A percentile compares a stretch with the other conserved stretches of the same genome.
Evolutionary conservation across 2,888 invertebrate genomes (phyloP).

Genomic region (Leptopilina myrica): DNA sequence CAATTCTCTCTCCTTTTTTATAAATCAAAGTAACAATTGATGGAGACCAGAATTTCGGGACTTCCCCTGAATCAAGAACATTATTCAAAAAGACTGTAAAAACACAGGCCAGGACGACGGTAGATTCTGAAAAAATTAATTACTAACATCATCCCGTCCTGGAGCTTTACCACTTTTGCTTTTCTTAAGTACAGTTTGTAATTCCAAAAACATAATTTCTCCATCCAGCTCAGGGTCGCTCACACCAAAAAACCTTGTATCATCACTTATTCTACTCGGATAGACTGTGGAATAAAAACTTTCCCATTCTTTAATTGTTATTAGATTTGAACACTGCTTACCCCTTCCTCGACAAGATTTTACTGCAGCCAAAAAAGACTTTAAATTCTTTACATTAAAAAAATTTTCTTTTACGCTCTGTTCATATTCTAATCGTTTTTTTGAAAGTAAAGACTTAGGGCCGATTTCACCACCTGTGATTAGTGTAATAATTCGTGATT

Average conservation of each 20-base stretch:
- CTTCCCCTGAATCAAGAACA: constrained; percentile 27
- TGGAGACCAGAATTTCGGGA: constrained; percentile 42
- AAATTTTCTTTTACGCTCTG: constrained; percentile 1
- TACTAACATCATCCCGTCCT: constrained; percentile 42
- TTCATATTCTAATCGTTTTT: no score
- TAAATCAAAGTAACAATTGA: not conserved
- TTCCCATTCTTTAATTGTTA: constrained; percentile 33
- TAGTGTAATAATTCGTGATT: no score
- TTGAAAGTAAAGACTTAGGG: no score
- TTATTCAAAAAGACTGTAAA: constrained; percentile 45
- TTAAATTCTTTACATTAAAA: constrained; percentile 37
- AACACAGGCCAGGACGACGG: constrained; percentile 31
- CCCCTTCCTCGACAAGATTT: constrained; percentile 11
- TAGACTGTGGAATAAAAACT: constrained; percentile 5
- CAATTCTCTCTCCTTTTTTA: no score
- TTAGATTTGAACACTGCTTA: not conserved
- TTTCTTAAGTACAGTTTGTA: constrained; percentile 23
- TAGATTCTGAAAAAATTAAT: not conserved
- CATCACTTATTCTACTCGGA: not conserved
- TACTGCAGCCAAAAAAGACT: constrained; percentile 43
- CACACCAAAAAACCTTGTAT: not conserved
- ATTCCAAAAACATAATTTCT: constrained; percentile 32
- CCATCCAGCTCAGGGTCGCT: not conserved
- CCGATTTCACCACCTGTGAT: no score
- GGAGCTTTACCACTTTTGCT: constrained; percentile 46